These are phyloP conservation scores for Platycnemis pennipes DNA, from an alignment of 2,888 invertebrate genomes.

Conservation along the genomic window DNA sequence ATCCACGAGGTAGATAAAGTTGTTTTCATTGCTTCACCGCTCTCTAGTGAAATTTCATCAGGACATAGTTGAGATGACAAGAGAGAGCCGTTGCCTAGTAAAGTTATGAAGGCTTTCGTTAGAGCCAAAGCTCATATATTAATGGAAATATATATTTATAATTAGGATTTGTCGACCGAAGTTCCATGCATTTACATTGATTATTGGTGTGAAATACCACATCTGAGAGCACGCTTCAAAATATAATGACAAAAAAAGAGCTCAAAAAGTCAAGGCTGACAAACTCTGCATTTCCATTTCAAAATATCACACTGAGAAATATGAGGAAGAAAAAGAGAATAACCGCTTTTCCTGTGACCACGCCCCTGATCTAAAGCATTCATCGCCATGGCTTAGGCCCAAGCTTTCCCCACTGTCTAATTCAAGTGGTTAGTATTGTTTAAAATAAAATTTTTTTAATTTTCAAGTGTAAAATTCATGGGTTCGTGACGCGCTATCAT, in stretches of 20 bases:
- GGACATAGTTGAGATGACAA: background rate
- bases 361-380: background rate
- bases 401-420: too few relatives aligned
- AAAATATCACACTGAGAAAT: background rate
- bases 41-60: background rate
- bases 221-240: background rate
- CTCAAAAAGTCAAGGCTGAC: too few relatives aligned
- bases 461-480: too few relatives aligned
- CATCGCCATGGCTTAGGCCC: background rate
- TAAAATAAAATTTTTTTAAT: too few relatives aligned
- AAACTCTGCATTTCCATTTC: background rate
- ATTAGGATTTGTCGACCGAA: background rate
- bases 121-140: background rate
- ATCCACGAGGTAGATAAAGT: background rate
- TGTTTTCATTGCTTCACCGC: background rate
- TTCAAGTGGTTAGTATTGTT: too few relatives aligned
- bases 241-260: background rate
- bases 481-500: too few relatives aligned
- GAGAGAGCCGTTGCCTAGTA: background rate
- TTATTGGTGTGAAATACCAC: background rate
- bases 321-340: background rate
- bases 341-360: background rate
- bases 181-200: background rate
- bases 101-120: background rate
- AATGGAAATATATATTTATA: background rate